Base-by-base conservation (phyloP, 1,140 invertebrate species). In the Drosophila subpulchrella region DNA sequence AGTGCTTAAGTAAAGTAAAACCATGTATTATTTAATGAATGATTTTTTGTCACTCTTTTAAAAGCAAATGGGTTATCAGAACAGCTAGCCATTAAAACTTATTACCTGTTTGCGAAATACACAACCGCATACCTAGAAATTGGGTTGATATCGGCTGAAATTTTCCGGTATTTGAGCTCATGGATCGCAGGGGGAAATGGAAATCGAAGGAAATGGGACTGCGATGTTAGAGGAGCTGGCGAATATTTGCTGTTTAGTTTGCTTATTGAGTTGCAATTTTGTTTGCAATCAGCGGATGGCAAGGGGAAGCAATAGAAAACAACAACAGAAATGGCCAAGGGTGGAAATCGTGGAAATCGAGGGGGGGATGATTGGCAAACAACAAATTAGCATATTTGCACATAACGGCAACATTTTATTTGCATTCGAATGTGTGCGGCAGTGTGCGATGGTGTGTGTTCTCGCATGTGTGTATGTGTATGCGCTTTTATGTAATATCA, bases 241-340 rank as follows among this genome's bases (percentile, higher is more conserved):
- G 76, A 42, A 56, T 84, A 80, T 80, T 84, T 84, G 81, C 77
- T 83, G 77, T 85, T 84, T 77, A 81, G 81, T 74, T 85, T 85
- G 77, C 70, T 81, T 85, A 85, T 85, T 85, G 81, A 85, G 82
- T 85, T 85, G 81, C 82, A 85, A 81, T 81, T 85, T 81, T 85
- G 82, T 85, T 78, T 85, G 78, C 82, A 81, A 85, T 85, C 81
- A 86, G 81, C 78, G 66, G 57, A 75, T 75, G 44, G 56, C 34
- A 58, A 39, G 60, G 36, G 57, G 62, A 58, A 74, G 76, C 76
- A 66, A 74, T 78, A 10, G 70, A 60, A 66, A 57, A 74, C 62
- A 80, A 75, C 57, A 65, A 65, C 53, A 30, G 42, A 30, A 15
- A 13, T 39, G 55, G 30, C 20, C 12, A 42, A 6, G 30, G 34